Evolutionary conservation across 2,888 invertebrate genomes (phyloP).

Genomic region (Ceriagrion tenellum): DNA sequence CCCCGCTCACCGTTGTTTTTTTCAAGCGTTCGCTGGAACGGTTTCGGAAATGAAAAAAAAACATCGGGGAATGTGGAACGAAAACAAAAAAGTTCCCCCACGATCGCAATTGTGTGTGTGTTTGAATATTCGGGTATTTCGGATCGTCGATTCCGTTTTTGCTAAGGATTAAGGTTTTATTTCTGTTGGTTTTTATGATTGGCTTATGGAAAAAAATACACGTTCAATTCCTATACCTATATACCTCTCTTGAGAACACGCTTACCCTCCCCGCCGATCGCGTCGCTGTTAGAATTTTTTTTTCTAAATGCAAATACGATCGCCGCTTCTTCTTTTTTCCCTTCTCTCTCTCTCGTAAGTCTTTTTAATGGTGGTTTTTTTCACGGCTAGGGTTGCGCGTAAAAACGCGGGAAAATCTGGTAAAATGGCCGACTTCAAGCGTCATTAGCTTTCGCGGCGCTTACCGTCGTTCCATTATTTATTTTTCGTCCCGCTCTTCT

Average conservation of each 20-base stretch:
- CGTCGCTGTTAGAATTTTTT: neutral
- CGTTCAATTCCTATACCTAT: neutral
- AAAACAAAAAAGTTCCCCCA: neutral
- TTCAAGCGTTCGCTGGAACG: neutral
- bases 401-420: neutral
- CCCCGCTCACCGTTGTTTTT: neutral
- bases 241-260: neutral
- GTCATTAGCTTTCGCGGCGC: neutral
- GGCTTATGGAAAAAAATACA: neutral
- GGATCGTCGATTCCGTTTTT: constrained; percentile 20
- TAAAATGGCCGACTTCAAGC: constrained; percentile 4
- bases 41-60: neutral
- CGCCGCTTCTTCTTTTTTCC: neutral
- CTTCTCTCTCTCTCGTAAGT: neutral
- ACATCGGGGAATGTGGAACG: neutral
- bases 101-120: neutral
- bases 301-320: constrained; percentile 10
- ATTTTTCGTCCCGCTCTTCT: neutral
- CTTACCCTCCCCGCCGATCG: neutral
- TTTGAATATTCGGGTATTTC: constrained; percentile 34
- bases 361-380: constrained; percentile 2
- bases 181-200: constrained; percentile 43
- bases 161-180: neutral
- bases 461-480: neutral
- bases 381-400: neutral